Evolutionary conservation across 2,888 invertebrate species (phyloP), one percentile per base, ranked within the genome.

Genomic region (Anthrax anthrax): DNA sequence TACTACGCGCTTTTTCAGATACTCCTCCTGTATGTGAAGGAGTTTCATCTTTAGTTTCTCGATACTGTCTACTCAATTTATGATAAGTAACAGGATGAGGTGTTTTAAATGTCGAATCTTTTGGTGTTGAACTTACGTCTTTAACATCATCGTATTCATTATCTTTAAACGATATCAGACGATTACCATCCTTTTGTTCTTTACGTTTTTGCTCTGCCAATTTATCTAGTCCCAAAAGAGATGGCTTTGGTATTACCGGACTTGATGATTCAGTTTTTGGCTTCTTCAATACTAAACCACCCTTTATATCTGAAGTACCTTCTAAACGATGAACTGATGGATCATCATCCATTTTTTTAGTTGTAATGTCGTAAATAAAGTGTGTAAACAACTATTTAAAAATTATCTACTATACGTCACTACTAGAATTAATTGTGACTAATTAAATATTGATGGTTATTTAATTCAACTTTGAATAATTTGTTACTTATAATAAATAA

Each of bases 1-100:
- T 76, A 56, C 81, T 78, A 47, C 81, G 72, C 0, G 68, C 68
- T 40, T 60, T 56, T 47, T 80, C 78, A 27, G 86, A 86, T 18
- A 95, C 84, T 6, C 95, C 95, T 5, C 94, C 95, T 0, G 94
- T 91, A 60, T 95, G 81, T 0, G 94, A 87, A 0, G 96, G 96
- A 1, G 95, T 95, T 70, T 96, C 95, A 57, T 84, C 83, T 56
- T 81, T 77, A 13, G 81, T 74, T 42, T 78, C 74, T 42, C 95
- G 76, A 59, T 92, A 87, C 62, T 86, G 81, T 41, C 85, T 58
- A 32, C 58, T 63, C 3, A 65, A 46, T 48, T 63, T 66, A 29
- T 68, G 63, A 40, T 60, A 60, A 56, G 58, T 61, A 44, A 57
- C 59, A 6, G 57, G 60, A 48, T 64, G 64, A 2, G 61, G 65